These are phyloP conservation scores for Ernsta delagoae DNA, from an alignment of 2,888 invertebrate species.

Conservation along the genomic window DNA sequence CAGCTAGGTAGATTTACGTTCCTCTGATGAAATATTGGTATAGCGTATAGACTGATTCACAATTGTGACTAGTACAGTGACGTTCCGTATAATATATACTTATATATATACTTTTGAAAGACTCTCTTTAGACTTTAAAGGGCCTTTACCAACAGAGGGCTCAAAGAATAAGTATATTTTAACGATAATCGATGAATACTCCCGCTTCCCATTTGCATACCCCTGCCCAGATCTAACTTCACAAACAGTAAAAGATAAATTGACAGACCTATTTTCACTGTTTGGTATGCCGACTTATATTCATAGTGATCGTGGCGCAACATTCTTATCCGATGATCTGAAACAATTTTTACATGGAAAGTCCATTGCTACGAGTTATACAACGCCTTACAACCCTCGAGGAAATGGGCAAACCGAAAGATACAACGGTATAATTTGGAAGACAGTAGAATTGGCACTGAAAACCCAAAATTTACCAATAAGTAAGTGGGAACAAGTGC, in stretches of 20 bases:
- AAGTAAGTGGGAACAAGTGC: not conserved
- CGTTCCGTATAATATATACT: too few species aligned
- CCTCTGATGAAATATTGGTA: too few species aligned
- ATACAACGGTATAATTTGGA: not conserved
- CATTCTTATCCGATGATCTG: not conserved
- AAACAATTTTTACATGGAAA: not conserved
- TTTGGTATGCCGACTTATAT: not conserved
- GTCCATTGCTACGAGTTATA: not conserved
- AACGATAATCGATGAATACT: not conserved
- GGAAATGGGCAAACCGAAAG: not conserved
- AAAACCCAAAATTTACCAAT: too few species aligned
- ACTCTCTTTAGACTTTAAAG: too few species aligned
- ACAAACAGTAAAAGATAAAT: not conserved
- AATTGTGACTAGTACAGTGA: too few species aligned
- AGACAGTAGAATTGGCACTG: too few species aligned
- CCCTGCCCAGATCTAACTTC: slow-evolving; percentile 2
- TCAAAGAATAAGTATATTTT: not conserved
- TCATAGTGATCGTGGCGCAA: not conserved
- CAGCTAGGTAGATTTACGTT: too few species aligned
- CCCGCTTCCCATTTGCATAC: not conserved
- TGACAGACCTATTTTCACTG: not conserved
- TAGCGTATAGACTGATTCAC: too few species aligned
- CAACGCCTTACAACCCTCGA: not conserved
- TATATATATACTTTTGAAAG: too few species aligned
- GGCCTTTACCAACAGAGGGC: too few species aligned